These are phyloP conservation scores for Drosophila funebris DNA, from an alignment of 1,140 invertebrate species.

Conservation along the genomic window DNA sequence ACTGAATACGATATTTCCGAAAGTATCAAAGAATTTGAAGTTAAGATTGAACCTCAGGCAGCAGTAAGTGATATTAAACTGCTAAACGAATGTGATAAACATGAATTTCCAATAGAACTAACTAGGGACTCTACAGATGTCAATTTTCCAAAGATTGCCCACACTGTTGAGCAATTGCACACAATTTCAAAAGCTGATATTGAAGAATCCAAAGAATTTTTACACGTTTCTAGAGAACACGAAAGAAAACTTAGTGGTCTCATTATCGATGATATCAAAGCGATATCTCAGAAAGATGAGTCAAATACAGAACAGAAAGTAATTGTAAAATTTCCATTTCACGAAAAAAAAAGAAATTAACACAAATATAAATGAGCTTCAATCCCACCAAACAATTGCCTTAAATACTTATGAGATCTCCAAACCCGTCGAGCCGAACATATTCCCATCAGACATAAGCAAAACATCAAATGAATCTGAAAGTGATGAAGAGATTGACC, in stretches of 20 bases:
- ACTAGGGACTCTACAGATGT: conserved; percentile 21
- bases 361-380: neutral
- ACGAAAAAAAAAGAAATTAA: neutral
- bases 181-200: conserved; percentile 65
- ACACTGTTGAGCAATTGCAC: conserved; percentile 62
- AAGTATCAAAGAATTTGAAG: conserved; percentile 46
- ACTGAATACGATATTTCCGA: conserved; percentile 21
- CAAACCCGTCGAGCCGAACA: neutral
- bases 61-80: conserved; percentile 34
- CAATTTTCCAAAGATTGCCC: conserved; percentile 54
- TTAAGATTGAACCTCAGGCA: conserved; percentile 25
- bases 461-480: conserved; percentile 40
- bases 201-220: conserved; percentile 55
- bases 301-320: neutral
- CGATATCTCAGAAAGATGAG: neutral
- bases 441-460: conserved; percentile 47
- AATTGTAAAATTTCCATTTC: conserved; percentile 48
- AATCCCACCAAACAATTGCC: conserved; percentile 5
- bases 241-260: conserved; percentile 46
- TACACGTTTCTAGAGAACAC: conserved; percentile 32
- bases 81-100: conserved; percentile 49
- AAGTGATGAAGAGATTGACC: conserved; percentile 62
- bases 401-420: neutral
- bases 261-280: conserved; percentile 16
- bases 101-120: conserved; percentile 59